Evolutionary conservation across 2,888 invertebrate species (phyloP).

Genomic region (Ischnura elegans): DNA sequence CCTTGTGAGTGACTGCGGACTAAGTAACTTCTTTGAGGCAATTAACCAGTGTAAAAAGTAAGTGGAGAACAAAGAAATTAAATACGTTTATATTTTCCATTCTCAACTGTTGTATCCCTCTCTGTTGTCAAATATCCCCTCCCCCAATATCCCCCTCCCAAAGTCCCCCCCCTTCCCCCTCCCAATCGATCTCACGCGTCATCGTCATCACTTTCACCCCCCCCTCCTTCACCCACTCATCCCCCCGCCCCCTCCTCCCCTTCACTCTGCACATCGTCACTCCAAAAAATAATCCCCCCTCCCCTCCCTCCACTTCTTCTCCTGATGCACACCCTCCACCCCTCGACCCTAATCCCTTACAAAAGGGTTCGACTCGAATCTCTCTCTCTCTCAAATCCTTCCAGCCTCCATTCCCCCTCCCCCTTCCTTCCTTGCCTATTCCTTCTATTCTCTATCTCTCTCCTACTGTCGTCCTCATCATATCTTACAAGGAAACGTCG

Average conservation of each 20-base stretch:
- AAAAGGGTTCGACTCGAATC: background rate
- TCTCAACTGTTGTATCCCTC: background rate
- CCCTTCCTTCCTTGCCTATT: background rate
- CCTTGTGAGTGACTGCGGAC: too few relatives aligned
- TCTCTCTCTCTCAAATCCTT: background rate
- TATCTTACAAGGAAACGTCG: too few relatives aligned
- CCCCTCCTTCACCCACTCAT: background rate
- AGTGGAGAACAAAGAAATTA: too few relatives aligned
- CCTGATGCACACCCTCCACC: too few relatives aligned
- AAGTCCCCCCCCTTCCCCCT: background rate
- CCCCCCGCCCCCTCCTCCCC: background rate
- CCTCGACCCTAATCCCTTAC: slow-evolving; percentile 1
- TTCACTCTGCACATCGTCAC: background rate
- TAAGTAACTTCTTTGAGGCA: too few relatives aligned
- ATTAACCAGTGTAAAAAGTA: too few relatives aligned
- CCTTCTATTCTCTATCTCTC: background rate
- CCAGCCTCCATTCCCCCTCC: background rate
- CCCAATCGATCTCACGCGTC: slow-evolving; percentile 46
- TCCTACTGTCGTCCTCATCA: background rate
- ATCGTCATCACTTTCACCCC: slow-evolving; percentile 32
- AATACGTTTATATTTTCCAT: too few relatives aligned
- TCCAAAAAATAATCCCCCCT: background rate
- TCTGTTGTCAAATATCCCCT: background rate
- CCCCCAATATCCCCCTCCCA: background rate
- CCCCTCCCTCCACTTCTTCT: background rate